Evolutionary conservation across 2,113 vertebrate genomes (phyloP).

Genomic region (Mugil cephalus): DNA sequence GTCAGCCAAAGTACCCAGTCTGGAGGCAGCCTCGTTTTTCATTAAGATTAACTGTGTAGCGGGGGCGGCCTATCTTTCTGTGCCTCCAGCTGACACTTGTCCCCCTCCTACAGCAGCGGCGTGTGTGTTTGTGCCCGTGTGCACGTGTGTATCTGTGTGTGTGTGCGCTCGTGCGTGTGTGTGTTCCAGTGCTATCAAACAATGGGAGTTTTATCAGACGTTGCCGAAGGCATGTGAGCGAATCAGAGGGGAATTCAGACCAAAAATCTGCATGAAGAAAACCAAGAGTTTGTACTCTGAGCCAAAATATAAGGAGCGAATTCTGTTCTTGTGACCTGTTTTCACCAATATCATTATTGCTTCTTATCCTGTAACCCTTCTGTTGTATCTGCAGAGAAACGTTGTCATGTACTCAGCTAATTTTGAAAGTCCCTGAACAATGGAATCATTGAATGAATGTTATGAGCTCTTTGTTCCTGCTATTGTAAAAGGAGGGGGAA

Average conservation of each 20-base stretch:
- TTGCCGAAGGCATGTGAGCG: conserved; percentile 62
- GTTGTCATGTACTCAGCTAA: conserved; percentile 18
- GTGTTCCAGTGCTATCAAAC: conserved; percentile 68
- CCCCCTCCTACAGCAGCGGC: conserved; percentile 57
- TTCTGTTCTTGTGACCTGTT: conserved; percentile 54
- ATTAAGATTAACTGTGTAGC: conserved; percentile 81
- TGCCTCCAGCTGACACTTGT: conserved; percentile 78
- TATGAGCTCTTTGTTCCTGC: conserved; percentile 18
- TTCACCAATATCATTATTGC: conserved; percentile 40
- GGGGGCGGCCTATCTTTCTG: conserved; percentile 75
- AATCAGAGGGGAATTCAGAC: conserved; percentile 66
- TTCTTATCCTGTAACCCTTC: conserved; percentile 21
- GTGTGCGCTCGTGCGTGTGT: conserved; percentile 27
- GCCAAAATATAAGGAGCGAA: conserved; percentile 47
- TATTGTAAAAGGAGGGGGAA: neutral
- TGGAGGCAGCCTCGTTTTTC: conserved; percentile 78
- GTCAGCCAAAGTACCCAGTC: conserved; percentile 71
- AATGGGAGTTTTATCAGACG: conserved; percentile 68
- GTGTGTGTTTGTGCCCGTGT: conserved; percentile 39
- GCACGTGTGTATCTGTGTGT: conserved; percentile 6
- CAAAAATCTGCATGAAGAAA: conserved; percentile 63
- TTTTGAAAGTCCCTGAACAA: conserved; percentile 1
- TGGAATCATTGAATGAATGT: conserved; percentile 6
- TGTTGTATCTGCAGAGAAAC: conserved; percentile 15
- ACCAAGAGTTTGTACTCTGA: conserved; percentile 51